Evolutionary conservation across 2,797 vertebrate species (phyloP), one percentile per base, ranked within the genome.

Genomic region (Xenentodon cancila): DNA sequence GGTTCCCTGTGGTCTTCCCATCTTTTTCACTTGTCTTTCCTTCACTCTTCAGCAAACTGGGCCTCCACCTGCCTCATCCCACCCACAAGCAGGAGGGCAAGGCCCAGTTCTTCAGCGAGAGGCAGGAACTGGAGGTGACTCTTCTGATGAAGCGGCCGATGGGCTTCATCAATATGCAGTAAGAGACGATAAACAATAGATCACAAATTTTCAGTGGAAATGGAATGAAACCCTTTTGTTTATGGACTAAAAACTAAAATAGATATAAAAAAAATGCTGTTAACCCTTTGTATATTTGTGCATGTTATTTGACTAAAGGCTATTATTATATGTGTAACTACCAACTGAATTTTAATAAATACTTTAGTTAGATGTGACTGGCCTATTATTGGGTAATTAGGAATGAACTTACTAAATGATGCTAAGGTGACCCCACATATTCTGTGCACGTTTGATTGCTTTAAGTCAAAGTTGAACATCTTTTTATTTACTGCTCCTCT

Each of bases 41-140:
- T 37, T 46, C 30, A 50, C 20, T 60, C 30, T 52, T 54, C 88
- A 99, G 97, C 88, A 97, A 96, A 82, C 90, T 99, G 48, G 92
- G 95, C 66, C 85, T 98, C 56, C 95, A 96, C 64, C 93, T 99
- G 21, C 97, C 96, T 16, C 91, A 97, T 57, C 89, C 88, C 0
- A 91, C 96, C 21, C 92, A 96, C 80, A 87, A 76, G 59, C 84
- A 84, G 20, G 91, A 86, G 43, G 95, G 94, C 3, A 96, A 85
- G 77, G 97, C 96, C 55, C 80, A 79, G 51, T 97, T 97, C 82
- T 84, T 91, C 46, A 78, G 82, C 1, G 95, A 97, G 49, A 87
- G 81, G 51, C 91, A 91, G 66, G 93, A 90, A 27, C 91, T 99
- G 69, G 93, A 98, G 91, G 90, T 99, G 84, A 95, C 94, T 19